Evolutionary conservation across 2,797 vertebrate species (phyloP), one percentile per base, ranked within the genome.

Genomic region (Notamacropus eugenii): DNA sequence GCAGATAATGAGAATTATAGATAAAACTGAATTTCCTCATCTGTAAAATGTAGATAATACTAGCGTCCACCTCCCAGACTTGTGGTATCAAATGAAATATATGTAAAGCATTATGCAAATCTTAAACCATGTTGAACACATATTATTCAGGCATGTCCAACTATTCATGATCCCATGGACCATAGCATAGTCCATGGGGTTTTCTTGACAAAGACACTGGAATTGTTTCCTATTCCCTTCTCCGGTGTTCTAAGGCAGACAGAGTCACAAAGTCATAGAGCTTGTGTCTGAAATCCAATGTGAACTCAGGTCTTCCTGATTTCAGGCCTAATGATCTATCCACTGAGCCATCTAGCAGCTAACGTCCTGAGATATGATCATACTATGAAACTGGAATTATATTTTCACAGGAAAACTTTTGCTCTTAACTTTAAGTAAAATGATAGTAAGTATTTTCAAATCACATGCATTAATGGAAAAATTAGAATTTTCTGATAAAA

Each of bases 321-420:
- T 31, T 13, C 4, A 34, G 59, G 59, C 31, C 31, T 31, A 58
- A 13, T 31, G 11, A 3, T 62, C 13, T 14, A 34, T 62, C 31
- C 59, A 62, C 29, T 62, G 31, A 34, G 59, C 31, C 58, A 59
- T 62, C 59, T 16, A 62, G 29, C 31, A 5, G 31, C 29, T 57
- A 24, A 27, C 24, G 8, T 57, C 24, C 58, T 59, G 28, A 11
- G 2, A 31, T 31, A 59, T 59, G 58, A 31, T 3, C 52, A 59
- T 59, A 28, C 58, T 31, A 31, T 59, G 28, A 59, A 59, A 54
- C 8, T 91, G 58, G 56, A 93, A 93, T 74, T 93, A 46, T 92
- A 13, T 95, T 95, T 55, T 94, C 56, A 90, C 94, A 34, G 95
- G 90, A 96, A 96, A 95, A 95, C 67, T 24, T 54, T 67, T 54